Conservation (phyloP, 2,888 invertebrate species). For the Nysson spinosus region DNA sequence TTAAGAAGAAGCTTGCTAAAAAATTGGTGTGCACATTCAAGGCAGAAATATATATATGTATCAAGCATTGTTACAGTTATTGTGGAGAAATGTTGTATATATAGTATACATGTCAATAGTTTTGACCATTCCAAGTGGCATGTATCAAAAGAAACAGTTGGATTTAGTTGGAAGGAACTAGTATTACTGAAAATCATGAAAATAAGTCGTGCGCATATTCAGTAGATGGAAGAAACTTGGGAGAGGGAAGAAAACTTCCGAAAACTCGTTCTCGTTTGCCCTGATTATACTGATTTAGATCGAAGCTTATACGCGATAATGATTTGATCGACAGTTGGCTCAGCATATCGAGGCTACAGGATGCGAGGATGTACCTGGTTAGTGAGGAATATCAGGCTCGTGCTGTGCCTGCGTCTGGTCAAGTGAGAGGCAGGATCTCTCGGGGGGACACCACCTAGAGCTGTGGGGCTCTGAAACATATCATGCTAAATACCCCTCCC, state of each 20-base stretch:
- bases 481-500: constrained; percentile 72
- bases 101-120: too few relatives aligned
- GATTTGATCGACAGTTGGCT: constrained; percentile 46
- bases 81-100: constrained; percentile 45
- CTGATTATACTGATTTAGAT: constrained; percentile 27
- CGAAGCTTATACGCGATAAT: constrained; percentile 47
- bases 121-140: constrained; percentile 40
- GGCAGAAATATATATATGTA: too few relatives aligned
- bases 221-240: constrained; percentile 8
- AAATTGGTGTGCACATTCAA: constrained; percentile 60
- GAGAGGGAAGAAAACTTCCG: constrained; percentile 5
- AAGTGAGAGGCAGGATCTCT: constrained; percentile 81
- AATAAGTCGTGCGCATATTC: background rate
- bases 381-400: constrained; percentile 83
- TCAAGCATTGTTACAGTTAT: constrained; percentile 59
- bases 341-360: constrained; percentile 56
- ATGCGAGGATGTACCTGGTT: constrained; percentile 80
- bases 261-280: constrained; percentile 23
- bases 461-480: constrained; percentile 81
- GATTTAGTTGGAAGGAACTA: constrained; percentile 19
- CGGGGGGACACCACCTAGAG: constrained; percentile 75
- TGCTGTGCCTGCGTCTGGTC: constrained; percentile 87
- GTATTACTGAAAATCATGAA: constrained; percentile 5
- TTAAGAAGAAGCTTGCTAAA: constrained; percentile 60
- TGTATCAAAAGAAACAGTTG: constrained; percentile 28